Evolutionary conservation across 2,888 invertebrate species (phyloP), one percentile per base, ranked within the genome.

Genomic region (Hirtodrosophila duncani): DNA sequence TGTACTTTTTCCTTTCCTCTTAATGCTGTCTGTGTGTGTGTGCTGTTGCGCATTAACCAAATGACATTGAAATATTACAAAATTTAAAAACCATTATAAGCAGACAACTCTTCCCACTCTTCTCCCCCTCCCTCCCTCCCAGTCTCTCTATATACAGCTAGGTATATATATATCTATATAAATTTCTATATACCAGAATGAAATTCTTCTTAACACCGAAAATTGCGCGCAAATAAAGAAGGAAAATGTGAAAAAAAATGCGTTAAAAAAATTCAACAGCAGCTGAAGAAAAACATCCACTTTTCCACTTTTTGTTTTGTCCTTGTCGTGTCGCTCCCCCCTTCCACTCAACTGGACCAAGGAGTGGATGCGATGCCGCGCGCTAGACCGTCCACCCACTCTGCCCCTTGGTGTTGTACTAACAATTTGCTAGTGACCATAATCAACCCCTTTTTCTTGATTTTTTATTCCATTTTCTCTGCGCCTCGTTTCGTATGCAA

Each of bases 361-460:
- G 3, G 30, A 23, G 27, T 1, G 20, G 7, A 10, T 6, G 38
- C 20, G 14, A 6, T 23, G 9, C 1, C 13, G 18, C 16, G 11
- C n/a, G n/a, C n/a, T n/a, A n/a, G n/a, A n/a, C n/a, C n/a, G n/a
- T n/a, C n/a, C n/a, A n/a, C n/a, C n/a, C n/a, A n/a, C 8, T 8
- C 23, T 16, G 31, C 33, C 33, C 11, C 34, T 14, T 18, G 29
- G 16, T 36, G 27, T n/a, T 45, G 36, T 75, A 59, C 69, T 68
- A 75, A 66, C 78, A 77, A 74, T 77, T 74, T 77, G 67, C 74
- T 63, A 74, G 74, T 74, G 74, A 74, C 78, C 74, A 74, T 77
- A 77, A 74, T 74, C 74, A 74, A 74, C 74, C 74, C 74, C 78
- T 74, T 74, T 77, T 67, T 48, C 34, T 50, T 55, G 14, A 8